Percentiles rank a stretch among this genome's conserved stretches.
phyloP scores from a whole-genome alignment of 1,140 invertebrate genomes.

The Drosophila saltans region DNA sequence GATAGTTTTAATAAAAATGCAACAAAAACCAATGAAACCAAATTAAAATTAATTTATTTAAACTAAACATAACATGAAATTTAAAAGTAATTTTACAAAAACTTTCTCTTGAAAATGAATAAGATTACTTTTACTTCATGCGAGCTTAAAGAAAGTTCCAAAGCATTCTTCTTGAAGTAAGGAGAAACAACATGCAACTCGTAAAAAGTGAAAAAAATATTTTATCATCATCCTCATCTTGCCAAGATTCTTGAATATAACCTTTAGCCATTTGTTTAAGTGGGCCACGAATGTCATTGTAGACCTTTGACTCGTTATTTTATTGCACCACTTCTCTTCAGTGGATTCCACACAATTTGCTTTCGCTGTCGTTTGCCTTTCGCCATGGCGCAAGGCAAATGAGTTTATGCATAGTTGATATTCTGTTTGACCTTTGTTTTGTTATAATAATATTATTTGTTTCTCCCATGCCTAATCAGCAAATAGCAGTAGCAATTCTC shows the following conservation, averaged over 20 bases:
- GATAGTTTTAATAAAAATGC: too few species aligned
- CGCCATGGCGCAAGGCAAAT: slow-evolving; percentile 34
- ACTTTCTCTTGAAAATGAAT: too few species aligned
- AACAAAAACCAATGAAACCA: too few species aligned
- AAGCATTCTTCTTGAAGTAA: too few species aligned
- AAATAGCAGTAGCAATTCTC: slow-evolving; percentile 63
- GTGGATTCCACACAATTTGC: slow-evolving; percentile 4
- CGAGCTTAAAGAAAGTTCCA: too few species aligned
- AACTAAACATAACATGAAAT: too few species aligned
- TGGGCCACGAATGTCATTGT: slow-evolving; percentile 1
- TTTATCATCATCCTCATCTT: too few species aligned
- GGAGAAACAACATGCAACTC: too few species aligned
- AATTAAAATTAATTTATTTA: too few species aligned
- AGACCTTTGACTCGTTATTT: background rate
- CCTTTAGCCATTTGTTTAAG: background rate
- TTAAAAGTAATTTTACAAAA: too few species aligned
- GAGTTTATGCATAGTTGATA: slow-evolving; percentile 68
- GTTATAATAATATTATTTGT: slow-evolving; percentile 44
- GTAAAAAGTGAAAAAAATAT: too few species aligned
- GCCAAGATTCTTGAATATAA: background rate
- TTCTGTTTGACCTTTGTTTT: slow-evolving; percentile 28
- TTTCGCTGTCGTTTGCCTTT: slow-evolving; percentile 23
- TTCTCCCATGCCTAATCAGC: slow-evolving; percentile 63
- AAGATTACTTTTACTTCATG: too few species aligned
- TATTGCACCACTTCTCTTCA: background rate